phyloP scores from a whole-genome alignment of 2,797 vertebrate species.

The Pangasius larnaudii region DNA sequence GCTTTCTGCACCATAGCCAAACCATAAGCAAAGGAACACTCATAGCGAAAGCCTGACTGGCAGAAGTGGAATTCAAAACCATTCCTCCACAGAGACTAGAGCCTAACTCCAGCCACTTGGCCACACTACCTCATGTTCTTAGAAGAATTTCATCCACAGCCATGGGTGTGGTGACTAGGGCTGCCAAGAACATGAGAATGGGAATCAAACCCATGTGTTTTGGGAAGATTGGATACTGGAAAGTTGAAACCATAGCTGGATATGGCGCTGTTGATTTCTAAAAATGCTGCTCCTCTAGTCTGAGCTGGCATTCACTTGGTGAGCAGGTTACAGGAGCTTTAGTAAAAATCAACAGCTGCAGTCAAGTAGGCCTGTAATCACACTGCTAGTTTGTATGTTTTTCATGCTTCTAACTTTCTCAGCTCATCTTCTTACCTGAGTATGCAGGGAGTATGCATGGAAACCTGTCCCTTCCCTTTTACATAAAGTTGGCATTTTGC shows the following conservation, averaged over 20 bases:
- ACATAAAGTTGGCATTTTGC: not conserved
- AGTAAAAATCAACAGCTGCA: not conserved
- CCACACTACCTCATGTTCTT: not conserved
- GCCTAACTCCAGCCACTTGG: not conserved
- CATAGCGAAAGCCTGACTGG: not conserved
- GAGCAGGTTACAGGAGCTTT: not conserved
- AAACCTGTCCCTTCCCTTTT: not conserved
- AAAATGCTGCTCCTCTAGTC: not conserved
- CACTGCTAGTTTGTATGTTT: not conserved
- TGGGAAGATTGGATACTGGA: not conserved
- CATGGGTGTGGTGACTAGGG: not conserved
- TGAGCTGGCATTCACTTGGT: not conserved
- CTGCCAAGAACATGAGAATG: not conserved
- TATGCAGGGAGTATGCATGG: not conserved
- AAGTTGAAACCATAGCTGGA: not conserved
- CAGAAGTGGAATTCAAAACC: not conserved
- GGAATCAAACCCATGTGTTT: not conserved
- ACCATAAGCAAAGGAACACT: not conserved
- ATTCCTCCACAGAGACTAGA: not conserved
- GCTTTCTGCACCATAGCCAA: not conserved
- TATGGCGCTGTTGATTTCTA: not conserved
- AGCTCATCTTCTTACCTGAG: not conserved
- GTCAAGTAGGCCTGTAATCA: not conserved
- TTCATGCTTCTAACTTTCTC: not conserved
- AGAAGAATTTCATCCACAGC: not conserved